Base-by-base conservation (phyloP, 2,113 vertebrate genomes). In the Rhodinocichla rosea region DNA sequence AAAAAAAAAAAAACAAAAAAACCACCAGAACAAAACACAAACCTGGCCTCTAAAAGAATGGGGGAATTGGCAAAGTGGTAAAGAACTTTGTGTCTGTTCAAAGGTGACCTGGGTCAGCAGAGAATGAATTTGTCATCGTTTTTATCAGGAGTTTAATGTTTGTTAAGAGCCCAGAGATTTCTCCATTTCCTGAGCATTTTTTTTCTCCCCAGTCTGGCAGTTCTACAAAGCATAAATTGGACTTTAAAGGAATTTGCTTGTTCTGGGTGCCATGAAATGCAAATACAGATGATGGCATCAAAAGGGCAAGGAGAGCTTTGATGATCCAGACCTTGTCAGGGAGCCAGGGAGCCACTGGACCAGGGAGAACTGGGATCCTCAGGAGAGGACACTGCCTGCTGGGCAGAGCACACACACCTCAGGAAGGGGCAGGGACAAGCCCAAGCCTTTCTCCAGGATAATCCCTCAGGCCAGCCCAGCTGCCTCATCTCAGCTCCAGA, bases 61-160 rank as follows among this genome's bases (percentile, higher is more conserved):
- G 49, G 64, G 79, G 40, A 83, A 70, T 20, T 96, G 92, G 76
- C 79, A 93, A 64, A 22, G 39, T 60, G 56, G 68, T 64, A 84
- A 96, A 83, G 85, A 92, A 22, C 60, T 39, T 60, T 44, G 52
- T 83, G 80, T 78, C 69, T 92, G 73, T 78, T 96, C 90, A 90
- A 79, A 92, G 69, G 83, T 92, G 88, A 86, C 90, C 90, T 52
- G n/a, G 80, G 76, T 81, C 93, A 86, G 76, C 76, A 64, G 71
- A 90, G 71, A 83, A 75, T 52, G 49, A 60, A 86, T 90, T 94
- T 90, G 32, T 59, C 60, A 52, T n/a, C 22, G 6, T 60, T 69
- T 89, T 93, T 80, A 64, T 86, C 88, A 69, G 44, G 52, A 81
- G 68, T 75, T 93, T 68, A 74, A 92, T 89, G 62, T 93, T 93